These are phyloP conservation scores for Gymnoscopelus microlampas DNA, from an alignment of 2,797 vertebrate species.

Conservation along the genomic window DNA sequence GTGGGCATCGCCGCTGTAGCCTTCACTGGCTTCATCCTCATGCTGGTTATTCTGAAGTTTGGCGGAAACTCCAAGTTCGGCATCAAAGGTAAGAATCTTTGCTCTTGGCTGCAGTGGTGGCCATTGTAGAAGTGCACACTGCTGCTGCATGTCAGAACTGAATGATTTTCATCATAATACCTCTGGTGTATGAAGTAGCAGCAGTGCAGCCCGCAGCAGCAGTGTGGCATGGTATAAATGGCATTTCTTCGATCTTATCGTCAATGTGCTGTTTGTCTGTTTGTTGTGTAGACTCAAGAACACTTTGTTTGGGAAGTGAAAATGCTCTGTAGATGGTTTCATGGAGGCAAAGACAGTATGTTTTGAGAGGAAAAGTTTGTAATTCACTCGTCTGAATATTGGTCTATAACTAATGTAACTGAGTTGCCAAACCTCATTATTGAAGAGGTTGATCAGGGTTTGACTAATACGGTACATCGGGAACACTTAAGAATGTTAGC, in stretches of 20 bases:
- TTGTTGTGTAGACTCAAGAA: neutral
- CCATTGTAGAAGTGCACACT: no score
- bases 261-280: conserved; percentile 12
- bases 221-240: no score
- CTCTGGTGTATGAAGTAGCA: neutral
- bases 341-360: conserved; percentile 43
- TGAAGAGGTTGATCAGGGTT: no score
- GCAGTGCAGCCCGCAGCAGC: neutral
- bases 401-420: no score
- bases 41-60: conserved; percentile 95
- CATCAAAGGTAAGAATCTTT: conserved; percentile 95
- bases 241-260: no score
- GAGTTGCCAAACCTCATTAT: no score
- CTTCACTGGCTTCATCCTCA: conserved; percentile 93
- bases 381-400: no score
- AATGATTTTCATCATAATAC: no score
- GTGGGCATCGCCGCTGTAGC: conserved; percentile 95
- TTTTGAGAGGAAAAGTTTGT: neutral
- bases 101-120: conserved; percentile 3
- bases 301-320: neutral
- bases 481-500: neutral
- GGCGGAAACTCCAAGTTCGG: conserved; percentile 98
- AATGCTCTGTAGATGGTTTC: conserved; percentile 32
- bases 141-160: no score
- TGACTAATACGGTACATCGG: no score